These are phyloP conservation scores for Saccopteryx leptura DNA, from an alignment of 2,113 vertebrate species.

Conservation along the genomic window DNA sequence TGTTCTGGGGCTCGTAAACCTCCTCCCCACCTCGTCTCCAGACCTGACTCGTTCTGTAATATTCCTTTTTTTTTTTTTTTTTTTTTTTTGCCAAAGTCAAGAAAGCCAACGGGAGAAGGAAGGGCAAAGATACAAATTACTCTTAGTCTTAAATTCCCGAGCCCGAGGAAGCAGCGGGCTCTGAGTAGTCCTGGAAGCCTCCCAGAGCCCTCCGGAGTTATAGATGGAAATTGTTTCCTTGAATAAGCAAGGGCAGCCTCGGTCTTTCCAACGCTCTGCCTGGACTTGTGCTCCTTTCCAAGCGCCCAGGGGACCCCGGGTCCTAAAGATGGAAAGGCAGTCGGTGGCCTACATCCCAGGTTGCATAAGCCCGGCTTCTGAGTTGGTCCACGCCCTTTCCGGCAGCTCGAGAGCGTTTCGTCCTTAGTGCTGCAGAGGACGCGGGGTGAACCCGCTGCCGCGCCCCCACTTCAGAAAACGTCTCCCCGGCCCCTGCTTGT, in stretches of 20 bases:
- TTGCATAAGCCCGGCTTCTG: constrained; percentile 69
- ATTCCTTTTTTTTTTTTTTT: no score
- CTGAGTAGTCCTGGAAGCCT: background rate
- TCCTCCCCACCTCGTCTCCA: background rate
- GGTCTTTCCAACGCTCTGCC: background rate
- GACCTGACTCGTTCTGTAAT: background rate
- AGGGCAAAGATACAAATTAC: background rate
- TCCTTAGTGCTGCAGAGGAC: background rate
- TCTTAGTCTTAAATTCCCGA: background rate
- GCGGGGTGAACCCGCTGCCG: rapidly evolving
- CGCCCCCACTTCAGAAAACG: background rate
- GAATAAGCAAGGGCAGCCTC: background rate
- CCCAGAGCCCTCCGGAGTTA: background rate
- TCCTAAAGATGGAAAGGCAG: constrained; percentile 68
- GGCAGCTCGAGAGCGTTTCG: background rate
- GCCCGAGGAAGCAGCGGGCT: background rate
- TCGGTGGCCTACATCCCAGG: constrained; percentile 64
- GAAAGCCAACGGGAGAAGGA: background rate
- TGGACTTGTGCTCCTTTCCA: constrained; percentile 67
- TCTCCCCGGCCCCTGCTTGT: rapidly evolving
- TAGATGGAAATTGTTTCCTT: background rate
- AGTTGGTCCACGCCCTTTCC: constrained; percentile 61
- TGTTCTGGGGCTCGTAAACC: background rate
- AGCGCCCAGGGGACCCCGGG: constrained; percentile 15
- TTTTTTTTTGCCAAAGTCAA: background rate